Percentiles rank a stretch among this genome's conserved stretches.
These are phyloP conservation scores for Seriola rivoliana DNA, from an alignment of 2,113 vertebrate species.

Conservation along the genomic window DNA sequence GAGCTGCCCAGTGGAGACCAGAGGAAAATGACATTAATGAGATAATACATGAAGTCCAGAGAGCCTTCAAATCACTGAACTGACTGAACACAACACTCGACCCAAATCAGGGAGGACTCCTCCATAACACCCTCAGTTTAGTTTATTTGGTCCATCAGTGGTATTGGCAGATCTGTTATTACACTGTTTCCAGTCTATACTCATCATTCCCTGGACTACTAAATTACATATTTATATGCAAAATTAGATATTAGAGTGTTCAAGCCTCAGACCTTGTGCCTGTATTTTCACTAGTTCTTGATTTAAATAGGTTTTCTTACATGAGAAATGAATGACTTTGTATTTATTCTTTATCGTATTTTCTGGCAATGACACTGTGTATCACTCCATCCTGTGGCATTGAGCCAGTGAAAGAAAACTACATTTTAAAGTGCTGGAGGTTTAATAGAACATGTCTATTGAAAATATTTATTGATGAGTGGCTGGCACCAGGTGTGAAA, in stretches of 20 bases:
- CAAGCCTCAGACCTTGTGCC: not conserved
- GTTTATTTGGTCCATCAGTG: not conserved
- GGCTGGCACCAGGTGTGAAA: not conserved
- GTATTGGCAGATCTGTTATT: not conserved
- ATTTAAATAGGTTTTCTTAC: not conserved
- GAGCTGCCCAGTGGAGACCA: not conserved
- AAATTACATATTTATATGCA: not conserved
- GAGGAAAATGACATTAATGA: conserved; percentile 39
- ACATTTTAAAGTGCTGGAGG: not conserved
- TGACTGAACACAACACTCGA: not conserved
- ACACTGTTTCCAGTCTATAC: not conserved
- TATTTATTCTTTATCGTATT: not conserved
- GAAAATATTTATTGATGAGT: not conserved
- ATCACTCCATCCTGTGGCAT: not conserved
- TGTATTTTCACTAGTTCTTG: not conserved
- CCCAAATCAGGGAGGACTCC: not conserved
- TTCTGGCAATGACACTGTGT: not conserved
- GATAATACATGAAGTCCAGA: conserved; percentile 31
- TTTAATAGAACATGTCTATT: conserved; percentile 21
- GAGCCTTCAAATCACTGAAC: conserved; percentile 16
- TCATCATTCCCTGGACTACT: not conserved
- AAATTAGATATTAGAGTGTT: not conserved
- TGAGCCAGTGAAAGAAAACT: not conserved
- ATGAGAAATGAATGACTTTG: not conserved
- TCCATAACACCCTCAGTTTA: not conserved